Base-by-base conservation (phyloP, 2,888 invertebrate species). In the Limnephilus rhombicus region DNA sequence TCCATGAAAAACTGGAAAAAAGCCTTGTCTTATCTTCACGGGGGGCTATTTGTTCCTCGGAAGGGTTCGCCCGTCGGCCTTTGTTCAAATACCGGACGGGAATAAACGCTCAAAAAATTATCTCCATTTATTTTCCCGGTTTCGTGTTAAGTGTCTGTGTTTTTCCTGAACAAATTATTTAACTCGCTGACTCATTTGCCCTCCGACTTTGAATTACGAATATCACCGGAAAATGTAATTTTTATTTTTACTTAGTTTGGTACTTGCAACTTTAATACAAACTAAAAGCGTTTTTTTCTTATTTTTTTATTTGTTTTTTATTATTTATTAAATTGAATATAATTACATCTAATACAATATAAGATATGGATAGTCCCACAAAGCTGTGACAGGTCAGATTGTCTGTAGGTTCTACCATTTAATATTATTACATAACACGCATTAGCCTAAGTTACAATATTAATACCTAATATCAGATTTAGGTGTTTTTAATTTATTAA, bases 1-100 rank as follows among this genome's bases (percentile, higher is more conserved):
- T 80, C 68, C 37, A 89, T 89, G 88, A 80, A 80, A 89, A 80
- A 86, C 34, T 41, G 37, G 34, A 86, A 18, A 89, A 89, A 80
- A 89, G 37, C 37, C 80, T 80, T 24, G 80, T 80, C 88, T 89
- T 80, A 89, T 89, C 88, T 89, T 37, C 31, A 37, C 24, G 13
- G 24, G 80, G 12, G 37, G 80, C 80, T 34, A 80, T 89, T 80
- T 80, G 80, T 89, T 87, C 68, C 41, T 85, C 53, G 34, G 45
- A 86, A 15, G 86, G 49, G 49, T 29, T 86, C 24, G 45, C 41
- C n/a, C 86, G 29, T 49, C 11, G 45, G 53, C 15, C 49, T 86
- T 34, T 85, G 31, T 85, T 85, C 29, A 82, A 68, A 68, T 68
- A 68, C 68, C 68, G 68, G 68, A 68, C 68, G 68, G 68, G 68